Conservation (phyloP, 2,113 vertebrate genomes). For the Corythornis vintsioides region DNA sequence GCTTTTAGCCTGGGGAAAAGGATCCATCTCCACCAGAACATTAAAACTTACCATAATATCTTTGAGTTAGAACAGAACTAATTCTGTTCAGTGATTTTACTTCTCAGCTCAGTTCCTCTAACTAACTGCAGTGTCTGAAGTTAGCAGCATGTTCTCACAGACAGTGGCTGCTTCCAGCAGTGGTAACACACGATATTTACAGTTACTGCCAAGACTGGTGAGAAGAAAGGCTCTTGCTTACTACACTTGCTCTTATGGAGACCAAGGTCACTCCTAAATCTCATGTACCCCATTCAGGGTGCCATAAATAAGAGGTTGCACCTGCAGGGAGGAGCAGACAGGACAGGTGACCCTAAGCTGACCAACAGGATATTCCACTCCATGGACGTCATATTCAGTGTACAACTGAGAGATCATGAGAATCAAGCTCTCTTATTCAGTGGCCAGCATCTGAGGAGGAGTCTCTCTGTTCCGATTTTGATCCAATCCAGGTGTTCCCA, state of each 20-base stretch:
- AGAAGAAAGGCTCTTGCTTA: too few relatives aligned
- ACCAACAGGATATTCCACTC: background rate
- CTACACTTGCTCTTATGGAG: too few relatives aligned
- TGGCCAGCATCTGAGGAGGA: background rate
- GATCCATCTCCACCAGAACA: background rate
- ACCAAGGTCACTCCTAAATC: too few relatives aligned
- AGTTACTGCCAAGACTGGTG: background rate
- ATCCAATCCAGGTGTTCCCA: background rate
- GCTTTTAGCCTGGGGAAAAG: background rate
- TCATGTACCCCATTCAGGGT: too few relatives aligned
- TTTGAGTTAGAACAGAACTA: background rate
- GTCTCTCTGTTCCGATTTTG: background rate
- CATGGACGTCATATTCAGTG: background rate
- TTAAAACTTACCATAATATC: background rate
- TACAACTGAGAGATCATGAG: background rate
- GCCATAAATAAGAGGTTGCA: too few relatives aligned
- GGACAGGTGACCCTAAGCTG: too few relatives aligned
- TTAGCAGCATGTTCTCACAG: background rate
- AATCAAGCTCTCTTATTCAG: background rate
- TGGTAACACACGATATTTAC: background rate
- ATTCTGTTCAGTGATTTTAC: background rate
- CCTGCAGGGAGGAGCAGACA: too few relatives aligned
- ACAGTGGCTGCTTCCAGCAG: background rate
- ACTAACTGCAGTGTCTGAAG: background rate
- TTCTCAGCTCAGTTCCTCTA: background rate